Evolutionary conservation across 2,797 vertebrate genomes (phyloP), one percentile per base, ranked within the genome.

Genomic region (Halcyon chelicuti): DNA sequence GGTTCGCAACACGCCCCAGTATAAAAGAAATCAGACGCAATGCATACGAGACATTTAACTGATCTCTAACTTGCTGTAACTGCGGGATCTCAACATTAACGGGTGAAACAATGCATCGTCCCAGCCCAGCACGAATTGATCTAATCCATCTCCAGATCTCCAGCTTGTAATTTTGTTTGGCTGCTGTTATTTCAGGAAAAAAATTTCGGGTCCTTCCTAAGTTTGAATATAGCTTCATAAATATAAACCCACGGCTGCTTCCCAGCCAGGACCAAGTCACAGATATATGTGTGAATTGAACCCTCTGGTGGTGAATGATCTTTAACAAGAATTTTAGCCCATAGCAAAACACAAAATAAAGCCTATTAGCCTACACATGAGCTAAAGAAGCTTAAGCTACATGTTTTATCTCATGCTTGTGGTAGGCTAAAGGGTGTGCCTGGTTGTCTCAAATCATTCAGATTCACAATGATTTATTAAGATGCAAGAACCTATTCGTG

Each of bases 301-400:
- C 89, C 89, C 93, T 94, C 91, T 91, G 85, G 68, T 93, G 91
- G 91, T 84, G 89, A 88, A 88, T 51, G 77, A 84, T 79, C 87
- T 90, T 61, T 13, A 93, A 20, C 58, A 60, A 81, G 76, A 39
- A 26, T 3, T 70, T 78, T 57, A 94, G 29, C 65, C 83, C 25
- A 4, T 49, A 66, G 33, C 29, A 81, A 81, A 88, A 47, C 42
- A 25, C 2, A n/a, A 77, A 86, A 54, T 40, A 68, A 86, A 81
- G 5, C 14, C 10, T 10, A 65, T 51, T 67, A 63, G 37, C 28
- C 65, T 58, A 70, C 92, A 29, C 18, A 16, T 55, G 12, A 44
- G 12, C 19, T 46, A 46, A 86, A 90, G 82, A 39, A 44, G 17
- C 18, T 86, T 17, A 57, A 86, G 49, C 58, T 22, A 47, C 7